Conservation (phyloP, 2,888 invertebrate species). For the Orthonychiurus folsomi region DNA sequence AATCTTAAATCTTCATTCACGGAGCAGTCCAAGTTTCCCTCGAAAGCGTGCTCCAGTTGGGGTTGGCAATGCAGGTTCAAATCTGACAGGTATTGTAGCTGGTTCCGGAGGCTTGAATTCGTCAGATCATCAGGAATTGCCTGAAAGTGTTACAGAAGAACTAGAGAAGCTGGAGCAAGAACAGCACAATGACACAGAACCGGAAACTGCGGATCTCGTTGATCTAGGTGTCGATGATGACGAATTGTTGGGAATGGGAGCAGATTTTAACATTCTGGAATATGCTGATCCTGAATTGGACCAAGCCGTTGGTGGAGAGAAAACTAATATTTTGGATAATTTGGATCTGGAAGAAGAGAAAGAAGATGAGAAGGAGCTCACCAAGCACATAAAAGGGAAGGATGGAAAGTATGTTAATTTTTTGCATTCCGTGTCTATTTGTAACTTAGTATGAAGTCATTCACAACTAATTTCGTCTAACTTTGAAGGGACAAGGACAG, state of each 20-base stretch:
- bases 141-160: constrained; percentile 59
- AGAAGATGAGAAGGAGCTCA: constrained; percentile 52
- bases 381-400: constrained; percentile 43
- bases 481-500: too few relatives aligned
- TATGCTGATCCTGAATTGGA: constrained; percentile 91
- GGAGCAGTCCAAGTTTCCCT: background rate
- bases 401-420: constrained; percentile 33
- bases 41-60: background rate
- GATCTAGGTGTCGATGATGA: constrained; percentile 78
- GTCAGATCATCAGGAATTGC: constrained; percentile 48
- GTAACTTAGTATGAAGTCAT: too few relatives aligned
- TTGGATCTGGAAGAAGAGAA: constrained; percentile 70
- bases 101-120: background rate
- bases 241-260: constrained; percentile 73
- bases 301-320: constrained; percentile 63
- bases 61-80: background rate
- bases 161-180: constrained; percentile 61
- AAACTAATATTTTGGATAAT: constrained; percentile 73
- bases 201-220: constrained; percentile 66
- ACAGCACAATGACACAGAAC: constrained; percentile 50
- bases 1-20: background rate
- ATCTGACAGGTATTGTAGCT: background rate
- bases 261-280: constrained; percentile 89
- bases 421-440: constrained; percentile 16
- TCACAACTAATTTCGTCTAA: too few relatives aligned